These are phyloP conservation scores for Hyles euphorbiae DNA, from an alignment of 1,140 invertebrate genomes.

Conservation along the genomic window DNA sequence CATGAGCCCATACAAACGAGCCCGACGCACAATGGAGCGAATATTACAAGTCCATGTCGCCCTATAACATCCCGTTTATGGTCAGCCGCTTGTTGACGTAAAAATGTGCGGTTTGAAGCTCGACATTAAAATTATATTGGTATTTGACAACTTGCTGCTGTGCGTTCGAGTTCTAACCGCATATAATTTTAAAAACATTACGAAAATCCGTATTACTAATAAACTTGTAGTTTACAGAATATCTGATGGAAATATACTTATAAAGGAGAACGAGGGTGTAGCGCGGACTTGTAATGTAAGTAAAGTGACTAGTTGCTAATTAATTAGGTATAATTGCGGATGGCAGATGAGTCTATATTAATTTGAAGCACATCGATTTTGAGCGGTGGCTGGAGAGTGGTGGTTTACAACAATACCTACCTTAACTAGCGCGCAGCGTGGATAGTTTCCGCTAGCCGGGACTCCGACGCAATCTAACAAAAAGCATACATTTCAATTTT, in stretches of 20 bases:
- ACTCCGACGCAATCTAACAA: conserved; percentile 47
- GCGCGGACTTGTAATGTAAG: too few relatives aligned
- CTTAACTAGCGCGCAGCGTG: conserved; percentile 1
- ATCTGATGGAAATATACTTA: too few relatives aligned
- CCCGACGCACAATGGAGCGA: conserved; percentile 1
- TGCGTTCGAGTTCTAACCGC: too few relatives aligned
- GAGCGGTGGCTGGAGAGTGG: background rate
- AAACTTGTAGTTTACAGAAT: too few relatives aligned
- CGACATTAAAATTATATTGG: background rate
- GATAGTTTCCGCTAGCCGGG: conserved; percentile 2
- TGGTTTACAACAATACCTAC: background rate
- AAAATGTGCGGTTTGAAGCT: background rate
- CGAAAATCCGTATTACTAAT: too few relatives aligned
- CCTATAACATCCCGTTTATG: conserved; percentile 1
- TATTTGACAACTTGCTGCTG: too few relatives aligned
- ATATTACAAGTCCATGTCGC: background rate
- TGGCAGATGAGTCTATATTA: too few relatives aligned
- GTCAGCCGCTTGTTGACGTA: background rate
- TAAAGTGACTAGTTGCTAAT: too few relatives aligned
- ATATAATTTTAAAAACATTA: too few relatives aligned
- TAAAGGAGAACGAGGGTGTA: too few relatives aligned
- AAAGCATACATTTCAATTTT: conserved; percentile 50
- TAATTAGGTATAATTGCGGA: too few relatives aligned
- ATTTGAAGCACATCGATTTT: background rate
- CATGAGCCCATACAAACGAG: background rate